Evolutionary conservation across 2,113 vertebrate genomes (phyloP), one percentile per base, ranked within the genome.

Genomic region (Gracilinanus agilis): DNA sequence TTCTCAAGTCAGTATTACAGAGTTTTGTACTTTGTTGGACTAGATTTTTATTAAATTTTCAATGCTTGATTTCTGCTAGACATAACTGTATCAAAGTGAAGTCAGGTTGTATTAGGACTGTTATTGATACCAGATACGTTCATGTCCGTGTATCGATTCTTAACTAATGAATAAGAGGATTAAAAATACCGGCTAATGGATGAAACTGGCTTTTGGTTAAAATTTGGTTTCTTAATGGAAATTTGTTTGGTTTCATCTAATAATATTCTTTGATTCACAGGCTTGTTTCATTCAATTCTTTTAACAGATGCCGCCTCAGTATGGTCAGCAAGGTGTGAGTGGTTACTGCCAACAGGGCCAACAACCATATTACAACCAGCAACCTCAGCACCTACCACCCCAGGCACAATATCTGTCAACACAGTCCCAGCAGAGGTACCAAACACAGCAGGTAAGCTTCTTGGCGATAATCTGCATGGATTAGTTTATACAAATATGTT

Each of bases 361-460:
- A 95, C 99, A 99, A 96, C 98, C 99, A 0, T 99, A 99, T 97
- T 99, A 99, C 98, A 99, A 99, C 99, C 99, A 99, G 98, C 99
- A 99, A 96, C 99, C 99, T 21, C 98, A 98, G 89, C 99, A 99
- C 94, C 99, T 99, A 44, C 98, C 98, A 0, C 99, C 99, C 75
- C 98, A 99, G 98, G 98, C 99, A 10, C 99, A 99, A 61, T 99
- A 99, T 9, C 97, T 99, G 97, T 98, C 98, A 0, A 98, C 98
- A 0, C 99, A 99, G 98, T 96, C 99, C 89, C 99, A 99, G 98
- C 99, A 99, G 97, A 98, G 99, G 97, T 99, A 99, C 94, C 99
- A 99, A 75, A 98, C 98, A 1, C 99, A 99, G 98, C 99, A 99
- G 99, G 99, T 99, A 99, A 99, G 98, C 90, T 83, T 83, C n/a